phyloP scores from a whole-genome alignment of 1,140 invertebrate species.

The Eubasilissa regina region DNA sequence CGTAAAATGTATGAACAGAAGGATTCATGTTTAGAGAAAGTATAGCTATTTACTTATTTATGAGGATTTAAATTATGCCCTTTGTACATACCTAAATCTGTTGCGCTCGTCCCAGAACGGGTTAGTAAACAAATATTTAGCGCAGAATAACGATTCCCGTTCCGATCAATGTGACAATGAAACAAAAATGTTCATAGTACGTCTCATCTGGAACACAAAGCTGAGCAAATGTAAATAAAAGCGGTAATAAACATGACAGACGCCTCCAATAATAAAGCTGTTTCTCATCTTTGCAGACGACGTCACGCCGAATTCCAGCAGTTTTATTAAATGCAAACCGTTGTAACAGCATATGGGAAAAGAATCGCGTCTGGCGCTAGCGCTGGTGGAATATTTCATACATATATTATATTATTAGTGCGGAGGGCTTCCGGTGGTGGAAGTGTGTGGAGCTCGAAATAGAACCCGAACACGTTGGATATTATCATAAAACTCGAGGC shows the following conservation, averaged over 20 bases:
- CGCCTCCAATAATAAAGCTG: slow-evolving; percentile 3
- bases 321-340: not conserved
- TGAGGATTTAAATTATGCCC: no score
- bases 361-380: not conserved
- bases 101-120: no score
- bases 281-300: not conserved
- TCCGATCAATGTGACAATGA: not conserved
- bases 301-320: slow-evolving; percentile 16
- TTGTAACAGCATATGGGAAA: not conserved
- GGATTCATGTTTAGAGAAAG: no score
- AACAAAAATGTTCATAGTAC: not conserved
- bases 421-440: slow-evolving; percentile 8
- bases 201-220: not conserved
- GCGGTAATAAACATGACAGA: slow-evolving; percentile 7
- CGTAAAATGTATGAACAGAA: no score
- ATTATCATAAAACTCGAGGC: slow-evolving; percentile 2
- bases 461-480: slow-evolving; percentile 15
- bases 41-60: no score
- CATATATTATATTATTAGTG: not conserved
- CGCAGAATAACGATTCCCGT: not conserved
- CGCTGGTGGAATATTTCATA: not conserved
- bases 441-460: not conserved
- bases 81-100: no score
- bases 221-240: not conserved
- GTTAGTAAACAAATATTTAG: not conserved